A percentile compares a stretch with the other conserved stretches of the same genome.
These are phyloP conservation scores for Leptopilina drosophilae DNA, from an alignment of 2,888 invertebrate species.

Conservation along the genomic window DNA sequence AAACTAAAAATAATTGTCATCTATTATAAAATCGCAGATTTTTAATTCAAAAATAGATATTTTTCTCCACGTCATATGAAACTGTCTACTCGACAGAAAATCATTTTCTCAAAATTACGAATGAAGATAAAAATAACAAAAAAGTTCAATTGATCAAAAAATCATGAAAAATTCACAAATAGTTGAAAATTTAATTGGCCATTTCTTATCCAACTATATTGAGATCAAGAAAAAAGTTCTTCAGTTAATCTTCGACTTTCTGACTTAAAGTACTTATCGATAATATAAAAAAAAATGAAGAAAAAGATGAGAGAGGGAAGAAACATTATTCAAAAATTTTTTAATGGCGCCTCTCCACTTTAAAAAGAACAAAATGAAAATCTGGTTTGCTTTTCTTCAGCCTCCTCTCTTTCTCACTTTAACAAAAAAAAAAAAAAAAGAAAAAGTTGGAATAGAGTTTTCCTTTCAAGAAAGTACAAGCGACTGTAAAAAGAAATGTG, in stretches of 20 bases:
- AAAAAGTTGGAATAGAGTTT: conserved; percentile 32
- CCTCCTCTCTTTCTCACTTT: background rate
- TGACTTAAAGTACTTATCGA: background rate
- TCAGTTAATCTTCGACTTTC: conserved; percentile 6
- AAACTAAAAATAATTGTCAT: too few species aligned
- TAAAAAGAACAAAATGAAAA: conserved; percentile 6
- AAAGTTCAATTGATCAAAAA: too few species aligned
- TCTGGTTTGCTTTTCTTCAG: conserved; percentile 25
- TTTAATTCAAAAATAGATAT: too few species aligned
- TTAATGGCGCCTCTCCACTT: background rate
- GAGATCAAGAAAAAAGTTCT: background rate
- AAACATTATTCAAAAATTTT: conserved; percentile 10
- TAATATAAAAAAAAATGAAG: background rate
- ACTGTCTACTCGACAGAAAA: too few species aligned
- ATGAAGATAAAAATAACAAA: too few species aligned
- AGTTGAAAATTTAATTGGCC: conserved; percentile 1
- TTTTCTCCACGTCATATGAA: too few species aligned
- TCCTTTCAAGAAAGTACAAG: conserved; percentile 7
- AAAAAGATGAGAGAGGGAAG: background rate
- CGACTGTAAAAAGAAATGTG: conserved; percentile 11
- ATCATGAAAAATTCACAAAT: background rate
- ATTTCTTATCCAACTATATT: background rate
- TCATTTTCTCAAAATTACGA: too few species aligned
- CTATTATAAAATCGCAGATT: too few species aligned
- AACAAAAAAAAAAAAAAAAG: too few species aligned